Evolutionary conservation across 1,140 invertebrate species (phyloP).

Genomic region (Limonius californicus): DNA sequence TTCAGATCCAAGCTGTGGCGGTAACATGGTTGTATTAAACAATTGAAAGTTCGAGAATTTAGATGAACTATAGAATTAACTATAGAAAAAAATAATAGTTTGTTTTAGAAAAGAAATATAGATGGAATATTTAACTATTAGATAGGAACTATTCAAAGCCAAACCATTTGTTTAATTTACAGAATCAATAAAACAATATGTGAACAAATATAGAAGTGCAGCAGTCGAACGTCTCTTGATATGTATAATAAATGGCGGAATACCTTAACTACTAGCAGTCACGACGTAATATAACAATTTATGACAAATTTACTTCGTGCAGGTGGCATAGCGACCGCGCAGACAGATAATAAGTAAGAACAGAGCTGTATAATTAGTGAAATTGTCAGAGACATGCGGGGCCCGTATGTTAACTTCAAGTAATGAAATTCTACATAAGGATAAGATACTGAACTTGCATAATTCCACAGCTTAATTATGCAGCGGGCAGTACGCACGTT

Average conservation of each 20-base stretch:
- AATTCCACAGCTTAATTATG: constrained; percentile 7
- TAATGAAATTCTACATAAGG: constrained; percentile 9
- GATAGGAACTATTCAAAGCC: not conserved
- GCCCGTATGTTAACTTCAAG: constrained; percentile 10
- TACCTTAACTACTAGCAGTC: too few species aligned
- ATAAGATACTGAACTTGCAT: constrained; percentile 8
- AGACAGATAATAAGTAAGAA: constrained; percentile 12
- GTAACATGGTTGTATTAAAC: too few species aligned
- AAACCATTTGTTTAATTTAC: not conserved
- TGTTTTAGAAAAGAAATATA: too few species aligned
- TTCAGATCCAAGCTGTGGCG: too few species aligned
- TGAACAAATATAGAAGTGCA: too few species aligned
- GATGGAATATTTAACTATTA: too few species aligned
- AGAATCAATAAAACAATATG: not conserved
- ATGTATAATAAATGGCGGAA: too few species aligned
- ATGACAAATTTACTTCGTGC: constrained; percentile 3
- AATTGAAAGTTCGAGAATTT: too few species aligned
- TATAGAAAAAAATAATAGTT: too few species aligned
- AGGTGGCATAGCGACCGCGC: not conserved
- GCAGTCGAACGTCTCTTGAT: too few species aligned
- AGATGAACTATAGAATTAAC: too few species aligned
- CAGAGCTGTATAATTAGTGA: constrained; percentile 5
- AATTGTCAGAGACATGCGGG: constrained; percentile 13
- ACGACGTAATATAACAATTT: not conserved
- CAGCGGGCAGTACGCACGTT: not conserved